Conservation (phyloP, 2,113 vertebrate genomes). For the Acrocephalus arundinaceus region DNA sequence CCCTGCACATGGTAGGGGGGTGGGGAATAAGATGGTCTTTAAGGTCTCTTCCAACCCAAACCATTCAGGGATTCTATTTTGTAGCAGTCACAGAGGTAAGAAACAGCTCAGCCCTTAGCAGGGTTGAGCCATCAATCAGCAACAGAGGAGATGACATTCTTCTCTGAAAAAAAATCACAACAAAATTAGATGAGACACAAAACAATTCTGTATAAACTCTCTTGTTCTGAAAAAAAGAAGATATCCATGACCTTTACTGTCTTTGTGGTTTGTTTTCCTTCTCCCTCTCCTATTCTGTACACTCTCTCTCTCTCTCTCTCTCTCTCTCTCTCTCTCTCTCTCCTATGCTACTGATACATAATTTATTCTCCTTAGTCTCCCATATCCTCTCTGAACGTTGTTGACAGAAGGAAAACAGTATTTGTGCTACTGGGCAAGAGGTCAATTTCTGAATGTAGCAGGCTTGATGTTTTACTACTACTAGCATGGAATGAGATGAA, state of each 20-base stretch:
- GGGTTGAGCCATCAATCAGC: neutral
- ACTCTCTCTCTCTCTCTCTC: too few species aligned
- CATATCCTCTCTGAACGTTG: neutral
- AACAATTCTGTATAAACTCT: neutral
- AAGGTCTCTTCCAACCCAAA: too few species aligned
- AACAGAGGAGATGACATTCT: neutral
- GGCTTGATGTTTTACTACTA: neutral
- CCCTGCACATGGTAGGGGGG: too few species aligned
- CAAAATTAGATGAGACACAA: neutral
- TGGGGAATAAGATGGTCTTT: too few species aligned
- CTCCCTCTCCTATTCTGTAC: neutral
- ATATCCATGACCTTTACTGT: neutral
- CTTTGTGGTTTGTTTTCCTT: neutral
- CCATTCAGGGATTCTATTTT: too few species aligned
- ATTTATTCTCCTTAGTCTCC: neutral
- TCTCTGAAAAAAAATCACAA: neutral
- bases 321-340: too few species aligned
- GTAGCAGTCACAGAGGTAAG: neutral
- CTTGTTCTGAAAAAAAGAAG: neutral
- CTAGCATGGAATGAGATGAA: accelerated
- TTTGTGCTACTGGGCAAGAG: neutral
- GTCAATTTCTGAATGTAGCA: neutral
- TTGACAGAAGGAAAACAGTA: neutral
- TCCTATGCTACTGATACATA: neutral
- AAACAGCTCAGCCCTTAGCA: neutral